Conservation (phyloP, 2,113 vertebrate genomes). For the Genyomyrus donnyi region DNA sequence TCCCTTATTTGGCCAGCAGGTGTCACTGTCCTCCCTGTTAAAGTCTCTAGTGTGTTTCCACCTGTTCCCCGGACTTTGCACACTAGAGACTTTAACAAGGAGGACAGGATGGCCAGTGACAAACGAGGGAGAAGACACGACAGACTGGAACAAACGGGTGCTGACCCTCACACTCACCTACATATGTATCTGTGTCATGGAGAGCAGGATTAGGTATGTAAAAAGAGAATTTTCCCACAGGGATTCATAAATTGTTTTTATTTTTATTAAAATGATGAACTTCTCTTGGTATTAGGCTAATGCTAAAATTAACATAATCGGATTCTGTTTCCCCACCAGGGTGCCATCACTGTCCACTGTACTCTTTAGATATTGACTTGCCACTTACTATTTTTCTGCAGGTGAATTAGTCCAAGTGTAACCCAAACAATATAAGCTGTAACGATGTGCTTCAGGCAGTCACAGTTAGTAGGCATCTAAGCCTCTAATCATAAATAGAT, state of each 20-base stretch:
- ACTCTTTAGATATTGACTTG: background rate
- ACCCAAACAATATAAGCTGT: background rate
- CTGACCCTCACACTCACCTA: background rate
- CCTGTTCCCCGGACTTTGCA: no score
- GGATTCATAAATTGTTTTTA: background rate
- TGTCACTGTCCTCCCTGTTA: no score
- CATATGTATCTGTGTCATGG: background rate
- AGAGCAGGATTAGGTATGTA: background rate
- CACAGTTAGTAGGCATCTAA: background rate
- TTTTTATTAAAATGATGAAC: background rate
- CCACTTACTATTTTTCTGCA: background rate
- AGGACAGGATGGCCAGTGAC: no score
- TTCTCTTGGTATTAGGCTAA: background rate
- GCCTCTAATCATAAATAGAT: conserved; percentile 6
- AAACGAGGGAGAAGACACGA: no score
- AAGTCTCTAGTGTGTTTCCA: no score
- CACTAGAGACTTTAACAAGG: no score
- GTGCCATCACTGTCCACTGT: background rate
- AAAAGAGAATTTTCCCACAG: background rate
- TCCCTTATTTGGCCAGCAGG: no score
- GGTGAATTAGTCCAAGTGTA: background rate
- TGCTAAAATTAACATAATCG: background rate
- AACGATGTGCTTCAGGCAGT: background rate
- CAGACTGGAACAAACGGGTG: no score
- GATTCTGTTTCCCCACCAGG: background rate